Percentiles rank a stretch among this genome's conserved stretches.
Conservation (phyloP, 2,888 invertebrate species). For the Lycocerus yunnanus region DNA sequence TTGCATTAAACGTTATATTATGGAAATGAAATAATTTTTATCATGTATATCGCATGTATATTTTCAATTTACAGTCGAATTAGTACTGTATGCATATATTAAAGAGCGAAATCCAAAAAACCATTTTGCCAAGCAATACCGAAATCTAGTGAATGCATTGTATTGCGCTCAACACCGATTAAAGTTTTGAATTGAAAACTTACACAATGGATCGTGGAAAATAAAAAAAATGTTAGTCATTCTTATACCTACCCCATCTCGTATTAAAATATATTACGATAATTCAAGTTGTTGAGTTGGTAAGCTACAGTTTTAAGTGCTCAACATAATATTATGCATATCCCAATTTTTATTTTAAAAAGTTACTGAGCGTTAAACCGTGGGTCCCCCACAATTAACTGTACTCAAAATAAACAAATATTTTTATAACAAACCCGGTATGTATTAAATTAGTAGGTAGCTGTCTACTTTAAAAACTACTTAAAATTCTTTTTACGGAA, state of each 20-base stretch:
- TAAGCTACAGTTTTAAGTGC: neutral
- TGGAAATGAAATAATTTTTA: neutral
- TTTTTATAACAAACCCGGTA: no score
- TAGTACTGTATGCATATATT: neutral
- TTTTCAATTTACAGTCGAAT: neutral
- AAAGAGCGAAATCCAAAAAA: neutral
- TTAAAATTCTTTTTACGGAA: no score
- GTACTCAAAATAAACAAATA: no score
- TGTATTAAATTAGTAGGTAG: no score
- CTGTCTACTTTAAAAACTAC: no score
- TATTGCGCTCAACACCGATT: neutral
- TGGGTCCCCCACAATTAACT: no score
- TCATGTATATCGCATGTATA: no score
- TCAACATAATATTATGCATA: no score
- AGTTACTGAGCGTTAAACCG: no score
- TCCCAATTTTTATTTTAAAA: no score
- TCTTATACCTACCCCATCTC: neutral
- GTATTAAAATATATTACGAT: neutral
- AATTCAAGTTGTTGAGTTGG: neutral
- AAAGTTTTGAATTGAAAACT: neutral
- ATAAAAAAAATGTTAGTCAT: neutral
- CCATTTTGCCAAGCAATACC: neutral
- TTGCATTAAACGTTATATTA: no score
- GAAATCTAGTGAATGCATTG: neutral
- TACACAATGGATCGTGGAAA: neutral